Evolutionary conservation across 35 echinoderm and acorn worm genomes (phyloP).

Genomic region (Apostichopus japonicus): DNA sequence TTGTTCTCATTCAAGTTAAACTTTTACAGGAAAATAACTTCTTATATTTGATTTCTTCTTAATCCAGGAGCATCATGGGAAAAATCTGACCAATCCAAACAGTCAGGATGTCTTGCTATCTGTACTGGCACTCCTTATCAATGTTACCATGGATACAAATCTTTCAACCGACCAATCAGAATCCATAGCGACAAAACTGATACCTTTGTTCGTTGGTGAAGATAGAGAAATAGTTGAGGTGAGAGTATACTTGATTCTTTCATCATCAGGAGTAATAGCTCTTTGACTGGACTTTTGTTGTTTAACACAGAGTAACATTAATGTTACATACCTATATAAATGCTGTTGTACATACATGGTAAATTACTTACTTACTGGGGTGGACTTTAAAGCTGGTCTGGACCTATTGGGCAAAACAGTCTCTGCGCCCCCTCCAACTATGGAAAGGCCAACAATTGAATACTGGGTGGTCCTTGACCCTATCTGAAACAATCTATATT

Average conservation of each 20-base stretch:
- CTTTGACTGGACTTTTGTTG: background rate
- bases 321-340: too few relatives aligned
- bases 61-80: conserved; percentile 32
- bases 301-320: background rate
- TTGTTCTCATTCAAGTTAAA: too few relatives aligned
- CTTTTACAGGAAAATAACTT: background rate
- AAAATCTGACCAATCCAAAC: conserved; percentile 23
- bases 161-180: conserved; percentile 47
- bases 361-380: too few relatives aligned
- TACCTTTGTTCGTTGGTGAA: conserved; percentile 11
- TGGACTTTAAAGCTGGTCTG: too few relatives aligned
- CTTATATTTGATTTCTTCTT: background rate
- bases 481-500: too few relatives aligned
- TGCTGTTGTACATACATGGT: too few relatives aligned
- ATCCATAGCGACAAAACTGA: background rate
- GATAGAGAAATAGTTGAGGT: conserved; percentile 43
- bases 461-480: background rate
- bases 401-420: too few relatives aligned
- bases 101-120: conserved; percentile 45
- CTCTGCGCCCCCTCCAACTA: too few relatives aligned
- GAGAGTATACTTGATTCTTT: background rate
- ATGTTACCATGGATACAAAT: conserved; percentile 64
- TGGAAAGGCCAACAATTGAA: background rate
- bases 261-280: background rate
- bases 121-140: conserved; percentile 63